Percentiles rank a stretch among this genome's conserved stretches.
Evolutionary conservation across 2,113 vertebrate species (phyloP).

Genomic region (Pteronura brasiliensis): DNA sequence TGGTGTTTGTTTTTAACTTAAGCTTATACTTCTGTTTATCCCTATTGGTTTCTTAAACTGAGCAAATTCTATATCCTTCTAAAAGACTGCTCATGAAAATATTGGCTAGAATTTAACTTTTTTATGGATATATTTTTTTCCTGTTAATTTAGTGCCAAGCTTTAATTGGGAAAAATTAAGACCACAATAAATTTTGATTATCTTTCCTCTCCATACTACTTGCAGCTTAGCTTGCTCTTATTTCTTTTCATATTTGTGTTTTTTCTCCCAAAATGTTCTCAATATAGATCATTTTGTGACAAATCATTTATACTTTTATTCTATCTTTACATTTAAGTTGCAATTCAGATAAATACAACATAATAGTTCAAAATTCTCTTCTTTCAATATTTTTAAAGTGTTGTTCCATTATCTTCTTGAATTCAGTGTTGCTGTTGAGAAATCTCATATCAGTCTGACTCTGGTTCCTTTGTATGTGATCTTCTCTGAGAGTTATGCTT

Average conservation of each 20-base stretch:
- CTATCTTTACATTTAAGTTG: not conserved
- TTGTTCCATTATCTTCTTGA: not conserved
- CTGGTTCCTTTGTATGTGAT: not conserved
- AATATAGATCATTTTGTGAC: not conserved
- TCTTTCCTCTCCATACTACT: not conserved
- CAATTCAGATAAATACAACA: not conserved
- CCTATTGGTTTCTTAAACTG: not conserved
- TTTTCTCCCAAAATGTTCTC: not conserved
- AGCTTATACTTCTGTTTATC: not conserved
- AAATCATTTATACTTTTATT: not conserved
- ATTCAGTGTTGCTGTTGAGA: not conserved
- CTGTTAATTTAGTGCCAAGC: not conserved
- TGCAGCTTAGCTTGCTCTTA: not conserved
- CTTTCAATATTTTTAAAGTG: not conserved
- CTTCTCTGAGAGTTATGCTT: not conserved
- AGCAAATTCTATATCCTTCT: not conserved
- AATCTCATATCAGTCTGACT: not conserved
- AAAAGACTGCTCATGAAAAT: not conserved
- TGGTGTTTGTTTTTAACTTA: not conserved
- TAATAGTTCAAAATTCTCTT: not conserved
- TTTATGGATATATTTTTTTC: not conserved
- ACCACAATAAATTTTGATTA: not conserved
- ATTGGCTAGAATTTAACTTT: not conserved
- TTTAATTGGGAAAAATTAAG: not conserved
- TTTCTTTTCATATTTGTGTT: not conserved